A percentile compares a stretch with the other conserved stretches of the same genome.
phyloP scores from a whole-genome alignment of 2,797 vertebrate species.

The Typhlichthys eigenmanni region DNA sequence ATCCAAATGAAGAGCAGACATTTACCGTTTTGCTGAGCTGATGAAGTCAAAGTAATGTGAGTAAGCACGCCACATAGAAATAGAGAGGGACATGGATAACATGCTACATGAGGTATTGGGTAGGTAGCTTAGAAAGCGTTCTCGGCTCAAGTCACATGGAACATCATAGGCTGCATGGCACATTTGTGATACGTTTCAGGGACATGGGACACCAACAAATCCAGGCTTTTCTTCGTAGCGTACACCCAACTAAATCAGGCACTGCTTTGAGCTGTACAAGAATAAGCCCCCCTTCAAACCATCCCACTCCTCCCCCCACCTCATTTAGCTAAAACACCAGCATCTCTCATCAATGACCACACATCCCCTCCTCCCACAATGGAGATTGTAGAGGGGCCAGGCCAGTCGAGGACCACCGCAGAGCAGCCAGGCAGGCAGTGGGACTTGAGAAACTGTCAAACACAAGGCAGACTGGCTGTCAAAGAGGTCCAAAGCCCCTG shows the following conservation, averaged over 20 bases:
- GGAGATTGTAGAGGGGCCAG: conserved; percentile 37
- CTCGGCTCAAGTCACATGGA: neutral
- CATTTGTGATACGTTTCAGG: conserved; percentile 9
- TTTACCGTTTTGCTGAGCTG: neutral
- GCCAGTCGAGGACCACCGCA: conserved; percentile 64
- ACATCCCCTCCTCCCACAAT: neutral
- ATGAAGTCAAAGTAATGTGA: conserved; percentile 24
- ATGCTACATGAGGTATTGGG: neutral
- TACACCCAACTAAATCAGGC: too few relatives aligned
- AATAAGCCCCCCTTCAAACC: conserved; percentile 5
- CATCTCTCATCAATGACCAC: conserved; percentile 24
- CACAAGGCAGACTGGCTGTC: conserved; percentile 71
- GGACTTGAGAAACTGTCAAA: conserved; percentile 72
- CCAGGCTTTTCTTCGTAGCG: conserved; percentile 8
- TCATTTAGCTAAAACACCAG: conserved; percentile 43
- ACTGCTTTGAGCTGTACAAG: neutral
- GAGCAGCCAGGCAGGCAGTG: conserved; percentile 56
- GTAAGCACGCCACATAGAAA: conserved; percentile 28
- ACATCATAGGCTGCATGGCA: neutral
- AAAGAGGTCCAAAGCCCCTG: conserved; percentile 63
- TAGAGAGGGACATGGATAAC: conserved; percentile 28
- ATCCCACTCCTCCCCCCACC: conserved; percentile 21
- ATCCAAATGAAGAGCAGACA: conserved; percentile 8
- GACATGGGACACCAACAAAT: conserved; percentile 7
- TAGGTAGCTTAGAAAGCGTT: too few relatives aligned